phyloP scores from a whole-genome alignment of 2,888 invertebrate genomes.

The Oxyteleia sp. region DNA sequence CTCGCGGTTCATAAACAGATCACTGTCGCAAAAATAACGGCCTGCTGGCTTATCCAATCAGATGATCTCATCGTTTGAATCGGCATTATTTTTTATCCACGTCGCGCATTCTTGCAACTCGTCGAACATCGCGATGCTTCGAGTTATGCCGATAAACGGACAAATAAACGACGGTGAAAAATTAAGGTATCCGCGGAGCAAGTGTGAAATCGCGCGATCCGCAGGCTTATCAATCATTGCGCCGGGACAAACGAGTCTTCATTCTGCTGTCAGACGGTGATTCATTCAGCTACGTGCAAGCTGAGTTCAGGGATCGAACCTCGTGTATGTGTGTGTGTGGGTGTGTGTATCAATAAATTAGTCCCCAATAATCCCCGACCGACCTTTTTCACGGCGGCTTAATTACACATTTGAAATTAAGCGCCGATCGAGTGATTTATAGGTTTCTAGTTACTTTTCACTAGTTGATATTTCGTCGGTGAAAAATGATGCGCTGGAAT shows the following conservation, averaged over 20 bases:
- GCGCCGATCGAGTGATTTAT: slow-evolving; percentile 11
- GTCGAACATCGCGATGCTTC: slow-evolving; percentile 2
- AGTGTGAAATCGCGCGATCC: slow-evolving; percentile 47
- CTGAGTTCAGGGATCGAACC: slow-evolving; percentile 32
- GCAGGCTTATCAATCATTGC: slow-evolving; percentile 63
- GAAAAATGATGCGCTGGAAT: too few species aligned
- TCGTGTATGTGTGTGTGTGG: too few species aligned
- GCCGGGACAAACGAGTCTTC: slow-evolving; percentile 58
- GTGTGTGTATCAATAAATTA: slow-evolving; percentile 48
- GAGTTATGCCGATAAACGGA: slow-evolving; percentile 31
- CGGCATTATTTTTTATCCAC: neutral
- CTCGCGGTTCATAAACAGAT: too few species aligned
- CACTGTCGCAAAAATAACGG: neutral
- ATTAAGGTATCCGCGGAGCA: slow-evolving; percentile 1
- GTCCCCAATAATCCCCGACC: slow-evolving; percentile 26
- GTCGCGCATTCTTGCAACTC: slow-evolving; percentile 5
- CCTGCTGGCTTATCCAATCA: slow-evolving; percentile 12
- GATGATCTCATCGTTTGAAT: slow-evolving; percentile 17
- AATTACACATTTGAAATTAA: slow-evolving; percentile 11
- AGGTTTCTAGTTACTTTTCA: slow-evolving; percentile 16
- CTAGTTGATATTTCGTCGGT: neutral
- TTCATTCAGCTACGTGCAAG: slow-evolving; percentile 36
- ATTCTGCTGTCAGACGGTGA: slow-evolving; percentile 43
- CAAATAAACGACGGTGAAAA: slow-evolving; percentile 12
- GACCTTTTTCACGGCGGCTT: slow-evolving; percentile 8